These are phyloP conservation scores for Sinocyclocheilus maitianheensis DNA, from an alignment of 2,113 vertebrate species.

Conservation along the genomic window DNA sequence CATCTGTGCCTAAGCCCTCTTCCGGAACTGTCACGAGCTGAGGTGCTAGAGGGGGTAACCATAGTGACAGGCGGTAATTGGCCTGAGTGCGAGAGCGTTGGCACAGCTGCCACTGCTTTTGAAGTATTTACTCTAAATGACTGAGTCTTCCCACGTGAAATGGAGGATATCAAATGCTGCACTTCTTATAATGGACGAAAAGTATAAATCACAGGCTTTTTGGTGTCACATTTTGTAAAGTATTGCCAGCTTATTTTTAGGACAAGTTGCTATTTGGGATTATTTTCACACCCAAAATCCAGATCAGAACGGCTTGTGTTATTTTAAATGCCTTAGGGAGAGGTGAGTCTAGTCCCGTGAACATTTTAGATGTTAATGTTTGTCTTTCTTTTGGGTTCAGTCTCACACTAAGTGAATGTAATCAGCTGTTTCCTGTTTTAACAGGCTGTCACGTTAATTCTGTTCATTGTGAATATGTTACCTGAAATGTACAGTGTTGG, in stretches of 20 bases:
- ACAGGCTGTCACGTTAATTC: neutral
- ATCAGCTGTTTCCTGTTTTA: neutral
- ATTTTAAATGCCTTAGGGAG: constrained; percentile 9
- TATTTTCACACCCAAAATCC: neutral
- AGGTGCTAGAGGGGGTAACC: constrained; percentile 65
- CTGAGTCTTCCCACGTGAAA: constrained; percentile 50
- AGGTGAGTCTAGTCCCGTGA: neutral
- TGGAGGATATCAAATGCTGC: constrained; percentile 51
- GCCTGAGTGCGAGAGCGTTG: constrained; percentile 54
- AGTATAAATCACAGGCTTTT: constrained; percentile 40
- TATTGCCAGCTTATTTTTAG: constrained; percentile 35
- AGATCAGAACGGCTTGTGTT: constrained; percentile 28
- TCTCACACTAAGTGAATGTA: neutral
- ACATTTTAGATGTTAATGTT: constrained; percentile 3
- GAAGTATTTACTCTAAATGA: constrained; percentile 66
- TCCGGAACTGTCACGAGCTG: constrained; percentile 62
- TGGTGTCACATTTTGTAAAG: constrained; percentile 31
- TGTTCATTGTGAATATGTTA: neutral
- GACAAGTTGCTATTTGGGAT: constrained; percentile 18
- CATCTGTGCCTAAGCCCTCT: constrained; percentile 62
- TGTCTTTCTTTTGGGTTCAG: neutral
- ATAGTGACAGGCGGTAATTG: constrained; percentile 69
- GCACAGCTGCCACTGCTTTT: constrained; percentile 59
- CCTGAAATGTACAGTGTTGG: neutral
- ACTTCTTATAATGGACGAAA: constrained; percentile 51